Conservation (phyloP, 2,113 vertebrate species). For the Sitta europaea region DNA sequence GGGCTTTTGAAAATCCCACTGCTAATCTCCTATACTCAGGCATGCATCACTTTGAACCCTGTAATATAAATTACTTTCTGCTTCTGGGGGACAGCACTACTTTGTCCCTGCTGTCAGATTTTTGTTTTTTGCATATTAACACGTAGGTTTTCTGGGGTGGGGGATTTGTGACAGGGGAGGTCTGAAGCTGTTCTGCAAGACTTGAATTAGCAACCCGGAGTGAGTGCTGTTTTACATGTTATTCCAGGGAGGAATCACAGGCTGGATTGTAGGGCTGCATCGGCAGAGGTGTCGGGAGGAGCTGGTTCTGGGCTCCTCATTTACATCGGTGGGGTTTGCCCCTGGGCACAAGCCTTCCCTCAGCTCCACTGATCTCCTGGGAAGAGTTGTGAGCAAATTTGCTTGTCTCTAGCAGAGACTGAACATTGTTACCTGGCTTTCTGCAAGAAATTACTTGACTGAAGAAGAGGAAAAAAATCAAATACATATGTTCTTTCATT, state of each 20-base stretch:
- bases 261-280: not conserved
- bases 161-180: not conserved
- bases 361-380: slow-evolving; percentile 16
- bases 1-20: slow-evolving; percentile 39
- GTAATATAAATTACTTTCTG: slow-evolving; percentile 20
- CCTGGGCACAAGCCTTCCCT: not conserved
- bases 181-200: not conserved
- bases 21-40: slow-evolving; percentile 51
- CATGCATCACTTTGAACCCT: slow-evolving; percentile 28
- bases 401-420: not conserved
- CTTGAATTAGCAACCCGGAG: not conserved
- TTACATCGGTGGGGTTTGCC: not conserved
- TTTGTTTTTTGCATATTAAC: slow-evolving; percentile 6
- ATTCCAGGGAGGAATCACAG: not conserved
- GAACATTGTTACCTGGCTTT: not conserved
- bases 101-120: not conserved
- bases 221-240: not conserved
- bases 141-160: not conserved
- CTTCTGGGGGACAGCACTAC: slow-evolving; percentile 23
- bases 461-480: not conserved
- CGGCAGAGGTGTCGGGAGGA: not conserved
- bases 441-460: not conserved
- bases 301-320: not conserved
- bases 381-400: not conserved
- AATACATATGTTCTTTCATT: not conserved